These are phyloP conservation scores for Halocynthia roretzi DNA, from an alignment of 23 tunicate genomes.

Conservation along the genomic window DNA sequence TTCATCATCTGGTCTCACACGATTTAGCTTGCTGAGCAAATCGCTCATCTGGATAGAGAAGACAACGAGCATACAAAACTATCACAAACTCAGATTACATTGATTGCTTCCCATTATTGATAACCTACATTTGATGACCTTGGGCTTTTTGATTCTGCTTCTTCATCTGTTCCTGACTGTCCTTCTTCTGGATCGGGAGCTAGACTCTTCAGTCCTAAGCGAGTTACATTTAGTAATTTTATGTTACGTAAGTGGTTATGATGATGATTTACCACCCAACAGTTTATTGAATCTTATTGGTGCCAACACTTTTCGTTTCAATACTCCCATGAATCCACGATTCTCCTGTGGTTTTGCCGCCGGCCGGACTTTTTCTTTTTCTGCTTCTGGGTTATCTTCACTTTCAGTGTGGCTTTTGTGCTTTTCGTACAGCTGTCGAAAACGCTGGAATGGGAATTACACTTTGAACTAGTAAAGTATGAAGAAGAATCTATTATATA, in stretches of 20 bases:
- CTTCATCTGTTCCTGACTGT: no score
- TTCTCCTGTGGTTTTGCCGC: constrained; percentile 3
- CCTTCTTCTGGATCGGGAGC: no score
- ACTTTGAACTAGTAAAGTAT: not conserved
- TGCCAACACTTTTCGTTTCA: constrained; percentile 33
- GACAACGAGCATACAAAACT: no score
- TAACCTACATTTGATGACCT: no score
- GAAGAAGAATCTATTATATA: not conserved
- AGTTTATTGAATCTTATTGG: constrained; percentile 40
- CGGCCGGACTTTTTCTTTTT: not conserved
- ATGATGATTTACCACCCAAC: constrained; percentile 6
- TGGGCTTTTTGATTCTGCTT: no score
- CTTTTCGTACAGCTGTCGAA: constrained; percentile 10
- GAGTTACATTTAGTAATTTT: not conserved
- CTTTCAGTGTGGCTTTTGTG: not conserved
- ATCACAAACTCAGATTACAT: no score
- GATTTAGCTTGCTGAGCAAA: no score
- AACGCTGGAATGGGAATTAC: not conserved
- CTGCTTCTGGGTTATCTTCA: constrained; percentile 1
- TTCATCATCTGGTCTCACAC: no score
- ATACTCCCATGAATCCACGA: constrained; percentile 34
- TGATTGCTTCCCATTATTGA: no score
- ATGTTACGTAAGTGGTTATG: no score
- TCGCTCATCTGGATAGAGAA: no score
- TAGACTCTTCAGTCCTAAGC: not conserved